These are phyloP conservation scores for Petrolisthes manimaculis DNA, from an alignment of 2,888 invertebrate genomes.

Conservation along the genomic window DNA sequence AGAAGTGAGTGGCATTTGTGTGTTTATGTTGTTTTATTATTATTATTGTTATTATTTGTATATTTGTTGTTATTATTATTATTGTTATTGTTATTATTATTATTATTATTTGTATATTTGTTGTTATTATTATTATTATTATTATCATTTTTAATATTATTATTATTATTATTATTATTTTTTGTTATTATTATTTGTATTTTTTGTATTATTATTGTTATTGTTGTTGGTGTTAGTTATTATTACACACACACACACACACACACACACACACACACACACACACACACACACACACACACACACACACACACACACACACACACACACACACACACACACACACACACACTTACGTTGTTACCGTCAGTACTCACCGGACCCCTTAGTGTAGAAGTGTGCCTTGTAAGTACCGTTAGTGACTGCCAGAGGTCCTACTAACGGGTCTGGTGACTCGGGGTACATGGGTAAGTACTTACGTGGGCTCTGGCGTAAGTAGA, in stretches of 20 bases:
- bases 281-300: not conserved
- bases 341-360: not conserved
- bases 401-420: constrained; percentile 62
- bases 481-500: constrained; percentile 37
- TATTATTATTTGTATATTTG: no score
- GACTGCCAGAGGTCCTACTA: constrained; percentile 59
- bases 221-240: not conserved
- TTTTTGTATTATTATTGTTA: no score
- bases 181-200: no score
- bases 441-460: constrained; percentile 39
- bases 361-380: not conserved
- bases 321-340: constrained; percentile 14
- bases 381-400: constrained; percentile 65
- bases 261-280: not conserved
- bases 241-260: not conserved
- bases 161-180: no score
- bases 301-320: not conserved
- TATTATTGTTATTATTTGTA: no score
- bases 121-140: not conserved
- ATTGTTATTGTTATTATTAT: no score
- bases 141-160: not conserved
- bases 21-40: no score
- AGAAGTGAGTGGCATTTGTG: not conserved
- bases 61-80: no score
- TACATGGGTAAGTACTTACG: constrained; percentile 53